phyloP scores from a whole-genome alignment of 2,113 vertebrate genomes.

The Triplophysa tibetana region DNA sequence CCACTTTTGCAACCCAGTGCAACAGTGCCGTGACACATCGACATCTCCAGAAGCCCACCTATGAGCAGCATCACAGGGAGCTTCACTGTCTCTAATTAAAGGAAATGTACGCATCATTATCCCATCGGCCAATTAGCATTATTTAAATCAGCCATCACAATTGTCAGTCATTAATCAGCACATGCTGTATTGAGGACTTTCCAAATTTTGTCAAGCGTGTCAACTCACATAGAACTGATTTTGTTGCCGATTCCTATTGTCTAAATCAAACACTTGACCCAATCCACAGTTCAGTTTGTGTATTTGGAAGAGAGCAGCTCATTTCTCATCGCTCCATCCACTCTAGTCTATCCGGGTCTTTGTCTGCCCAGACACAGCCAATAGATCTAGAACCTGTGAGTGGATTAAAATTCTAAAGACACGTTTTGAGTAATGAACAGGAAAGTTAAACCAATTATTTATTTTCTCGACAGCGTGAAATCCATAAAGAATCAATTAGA shows the following conservation, averaged over 20 bases:
- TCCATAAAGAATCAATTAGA: conserved; percentile 64
- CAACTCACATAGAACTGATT: conserved; percentile 75
- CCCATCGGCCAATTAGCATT: conserved; percentile 72
- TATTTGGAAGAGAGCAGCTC: conserved; percentile 3
- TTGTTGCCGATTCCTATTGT: conserved; percentile 71
- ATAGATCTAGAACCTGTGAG: conserved; percentile 38
- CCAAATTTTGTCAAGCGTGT: conserved; percentile 77
- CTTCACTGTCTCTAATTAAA: conserved; percentile 64
- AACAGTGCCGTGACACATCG: conserved; percentile 24
- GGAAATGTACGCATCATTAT: conserved; percentile 70
- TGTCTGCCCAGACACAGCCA: conserved; percentile 40
- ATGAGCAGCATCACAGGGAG: conserved; percentile 41
- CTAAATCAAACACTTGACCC: conserved; percentile 79
- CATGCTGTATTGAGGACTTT: conserved; percentile 74
- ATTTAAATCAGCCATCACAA: conserved; percentile 67
- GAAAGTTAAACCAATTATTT: conserved; percentile 44
- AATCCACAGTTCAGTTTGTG: conserved; percentile 69
- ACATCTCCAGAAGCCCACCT: conserved; percentile 29
- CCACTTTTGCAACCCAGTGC: background rate
- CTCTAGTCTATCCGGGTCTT: conserved; percentile 43
- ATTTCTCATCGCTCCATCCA: conserved; percentile 38
- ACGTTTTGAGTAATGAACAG: conserved; percentile 47
- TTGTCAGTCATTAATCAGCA: conserved; percentile 84
- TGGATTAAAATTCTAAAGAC: conserved; percentile 48
- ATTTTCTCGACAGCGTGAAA: conserved; percentile 63